Conservation (phyloP, 2,797 vertebrate genomes). For the Enteromius unitaeniatus region DNA sequence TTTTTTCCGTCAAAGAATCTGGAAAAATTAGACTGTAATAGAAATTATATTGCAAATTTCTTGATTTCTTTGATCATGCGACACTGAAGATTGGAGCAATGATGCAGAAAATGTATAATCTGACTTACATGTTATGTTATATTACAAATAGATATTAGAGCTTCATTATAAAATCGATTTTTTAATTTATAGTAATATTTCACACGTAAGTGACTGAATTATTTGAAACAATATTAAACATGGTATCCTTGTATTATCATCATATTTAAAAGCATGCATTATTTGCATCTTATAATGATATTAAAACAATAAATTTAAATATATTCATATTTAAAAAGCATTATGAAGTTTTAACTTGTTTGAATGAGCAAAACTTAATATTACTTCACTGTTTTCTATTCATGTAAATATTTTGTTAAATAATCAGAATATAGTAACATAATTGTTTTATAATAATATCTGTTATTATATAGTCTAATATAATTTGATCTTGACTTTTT, state of each 20-base stretch:
- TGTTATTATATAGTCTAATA: background rate
- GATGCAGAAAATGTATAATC: background rate
- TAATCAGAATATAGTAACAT: background rate
- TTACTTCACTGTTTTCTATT: background rate
- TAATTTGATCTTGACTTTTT: background rate
- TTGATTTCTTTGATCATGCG: background rate
- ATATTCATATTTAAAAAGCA: constrained; percentile 4
- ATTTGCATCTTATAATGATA: background rate
- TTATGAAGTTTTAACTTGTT: background rate
- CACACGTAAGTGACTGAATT: background rate
- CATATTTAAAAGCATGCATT: background rate
- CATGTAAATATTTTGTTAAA: background rate
- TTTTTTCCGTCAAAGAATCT: background rate
- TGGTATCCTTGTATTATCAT: background rate
- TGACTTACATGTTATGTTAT: background rate
- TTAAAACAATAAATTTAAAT: background rate
- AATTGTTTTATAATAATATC: background rate
- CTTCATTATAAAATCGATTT: background rate
- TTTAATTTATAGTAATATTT: background rate
- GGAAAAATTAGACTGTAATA: background rate
- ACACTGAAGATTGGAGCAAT: background rate
- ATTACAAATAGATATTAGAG: background rate
- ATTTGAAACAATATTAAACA: background rate
- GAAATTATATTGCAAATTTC: background rate
- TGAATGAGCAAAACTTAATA: background rate